Percentiles rank a stretch among this genome's conserved stretches.
phyloP scores from a whole-genome alignment of 2,797 vertebrate genomes.

The Eremophila alpestris region DNA sequence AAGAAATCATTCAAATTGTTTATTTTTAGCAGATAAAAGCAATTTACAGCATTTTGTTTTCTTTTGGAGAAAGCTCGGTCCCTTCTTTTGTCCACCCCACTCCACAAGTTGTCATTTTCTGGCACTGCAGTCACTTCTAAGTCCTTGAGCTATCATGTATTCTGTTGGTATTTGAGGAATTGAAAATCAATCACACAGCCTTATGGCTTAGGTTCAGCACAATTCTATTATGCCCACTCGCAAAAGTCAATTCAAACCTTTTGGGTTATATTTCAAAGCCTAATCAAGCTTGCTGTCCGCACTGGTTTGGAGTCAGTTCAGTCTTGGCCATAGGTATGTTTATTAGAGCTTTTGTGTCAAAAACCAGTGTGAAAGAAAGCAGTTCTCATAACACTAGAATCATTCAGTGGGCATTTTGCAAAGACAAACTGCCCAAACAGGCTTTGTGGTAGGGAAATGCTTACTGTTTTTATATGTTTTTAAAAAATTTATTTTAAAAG shows the following conservation, averaged over 20 bases:
- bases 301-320: slow-evolving; percentile 23
- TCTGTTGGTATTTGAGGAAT: slow-evolving; percentile 53
- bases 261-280: slow-evolving; percentile 60
- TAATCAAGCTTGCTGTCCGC: slow-evolving; percentile 52
- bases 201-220: slow-evolving; percentile 51
- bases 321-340: slow-evolving; percentile 21
- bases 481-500: not conserved
- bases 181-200: slow-evolving; percentile 60
- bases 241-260: slow-evolving; percentile 60
- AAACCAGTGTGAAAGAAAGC: not conserved
- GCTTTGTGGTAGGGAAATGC: not conserved
- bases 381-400: not conserved
- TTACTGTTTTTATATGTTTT: not conserved
- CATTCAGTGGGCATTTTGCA: not conserved
- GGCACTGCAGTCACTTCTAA: not conserved
- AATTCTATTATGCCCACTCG: slow-evolving; percentile 55
- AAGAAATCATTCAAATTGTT: slow-evolving; percentile 22
- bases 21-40: not conserved
- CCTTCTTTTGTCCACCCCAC: slow-evolving; percentile 21
- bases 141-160: slow-evolving; percentile 37
- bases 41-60: not conserved
- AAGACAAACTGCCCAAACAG: not conserved
- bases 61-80: not conserved
- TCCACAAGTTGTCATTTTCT: slow-evolving; percentile 16
- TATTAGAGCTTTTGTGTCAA: slow-evolving; percentile 31